Base-by-base conservation (phyloP, 2,888 invertebrate species). In the Mythimna impura region DNA sequence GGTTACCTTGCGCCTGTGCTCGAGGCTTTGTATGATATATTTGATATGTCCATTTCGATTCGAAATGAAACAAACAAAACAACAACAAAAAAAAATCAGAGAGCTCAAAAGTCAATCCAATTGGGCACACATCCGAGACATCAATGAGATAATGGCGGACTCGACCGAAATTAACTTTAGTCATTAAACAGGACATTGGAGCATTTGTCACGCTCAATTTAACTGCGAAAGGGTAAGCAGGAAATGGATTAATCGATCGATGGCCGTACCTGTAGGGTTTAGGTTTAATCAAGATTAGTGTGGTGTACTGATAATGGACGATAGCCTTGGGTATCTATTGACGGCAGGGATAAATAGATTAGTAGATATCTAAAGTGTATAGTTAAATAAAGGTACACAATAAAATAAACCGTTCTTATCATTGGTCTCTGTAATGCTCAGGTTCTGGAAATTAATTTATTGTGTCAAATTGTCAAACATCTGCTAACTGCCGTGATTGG, bases 191-290 rank as follows among this genome's bases (percentile, higher is more conserved):
- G 81, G 82, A 78, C 81, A 87, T 85, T 72, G 85, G 78, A 81
- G 86, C 90, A 89, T 91, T 92, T 91, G 90, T 91, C 91, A 89
- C 90, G 87, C 85, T 89, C 90, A 89, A 92, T 92, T 91, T 90
- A 90, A 85, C 84, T 82, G 66, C 84, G 78, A 90, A 90, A 89
- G 90, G 89, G 87, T 86, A 82, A 73, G 66, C 66, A 73, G 81
- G 78, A 81, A 81, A 83, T 75, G 78, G 71, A 75, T 73, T 62
- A 66, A 81, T 82, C 66, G 77, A 80, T 80, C 74, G 73, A 61
- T 10, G 12, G 7, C 58, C 61, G 20, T 64, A 76, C 67, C 73
- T 73, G 36, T 70, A 66, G 76, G 71, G 25, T 43, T 71, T 36
- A 71, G 78, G 74, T 76, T 78, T 71, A 85, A 85, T 85, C 76